These are phyloP conservation scores for Hoplostethus mediterraneus DNA, from an alignment of 2,797 vertebrate species.

Conservation along the genomic window DNA sequence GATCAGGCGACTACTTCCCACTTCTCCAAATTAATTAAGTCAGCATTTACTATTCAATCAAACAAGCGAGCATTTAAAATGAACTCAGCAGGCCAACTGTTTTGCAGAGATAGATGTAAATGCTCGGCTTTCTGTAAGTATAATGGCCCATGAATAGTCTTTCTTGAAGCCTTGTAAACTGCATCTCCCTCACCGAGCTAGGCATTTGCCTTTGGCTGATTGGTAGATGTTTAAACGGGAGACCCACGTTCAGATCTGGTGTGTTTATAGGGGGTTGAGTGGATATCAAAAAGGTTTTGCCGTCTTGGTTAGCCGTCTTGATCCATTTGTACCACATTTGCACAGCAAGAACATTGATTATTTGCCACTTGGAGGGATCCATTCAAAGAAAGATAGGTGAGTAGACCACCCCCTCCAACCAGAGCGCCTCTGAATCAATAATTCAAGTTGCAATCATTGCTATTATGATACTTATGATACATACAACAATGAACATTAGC, in stretches of 20 bases:
- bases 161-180: constrained; percentile 24
- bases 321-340: too few species aligned
- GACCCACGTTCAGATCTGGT: constrained; percentile 48
- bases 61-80: constrained; percentile 63
- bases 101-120: constrained; percentile 45
- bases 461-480: background rate
- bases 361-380: too few species aligned
- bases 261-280: constrained; percentile 19
- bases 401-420: too few species aligned
- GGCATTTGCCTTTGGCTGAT: constrained; percentile 51
- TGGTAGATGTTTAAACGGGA: constrained; percentile 63
- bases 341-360: too few species aligned
- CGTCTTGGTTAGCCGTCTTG: too few species aligned
- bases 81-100: constrained; percentile 54
- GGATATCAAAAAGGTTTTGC: constrained; percentile 33
- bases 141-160: background rate
- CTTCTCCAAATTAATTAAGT: constrained; percentile 64
- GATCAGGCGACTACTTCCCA: constrained; percentile 57
- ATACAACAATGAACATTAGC: too few species aligned
- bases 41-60: constrained; percentile 57
- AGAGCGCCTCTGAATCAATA: background rate
- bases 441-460: background rate
- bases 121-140: constrained; percentile 17
- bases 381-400: too few species aligned
- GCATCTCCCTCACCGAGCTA: constrained; percentile 22